phyloP scores from a whole-genome alignment of 2,888 invertebrate species.

The Oscheius sp. region DNA sequence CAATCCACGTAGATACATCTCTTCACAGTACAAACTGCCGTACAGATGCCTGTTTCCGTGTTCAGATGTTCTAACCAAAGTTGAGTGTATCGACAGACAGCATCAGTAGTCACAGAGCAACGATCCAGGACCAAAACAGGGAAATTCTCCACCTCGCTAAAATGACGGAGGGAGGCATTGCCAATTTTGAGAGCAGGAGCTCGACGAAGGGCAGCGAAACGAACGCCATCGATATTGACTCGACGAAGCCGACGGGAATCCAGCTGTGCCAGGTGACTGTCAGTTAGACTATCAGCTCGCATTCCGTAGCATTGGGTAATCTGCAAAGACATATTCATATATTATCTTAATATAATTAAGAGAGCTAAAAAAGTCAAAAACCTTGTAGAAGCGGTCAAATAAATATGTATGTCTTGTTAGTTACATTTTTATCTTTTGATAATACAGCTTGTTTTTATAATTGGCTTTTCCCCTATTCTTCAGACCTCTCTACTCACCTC shows the following conservation, averaged over 20 bases:
- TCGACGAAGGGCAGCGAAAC: constrained; percentile 27
- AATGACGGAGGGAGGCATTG: constrained; percentile 36
- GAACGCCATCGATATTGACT: constrained; percentile 45
- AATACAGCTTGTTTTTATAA: neutral
- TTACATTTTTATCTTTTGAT: too few species aligned
- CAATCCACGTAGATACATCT: constrained; percentile 48
- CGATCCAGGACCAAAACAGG: constrained; percentile 47
- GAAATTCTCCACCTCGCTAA: constrained; percentile 38
- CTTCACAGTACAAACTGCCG: constrained; percentile 38
- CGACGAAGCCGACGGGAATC: constrained; percentile 35
- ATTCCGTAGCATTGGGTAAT: constrained; percentile 41
- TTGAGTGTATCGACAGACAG: constrained; percentile 44
- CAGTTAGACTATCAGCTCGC: constrained; percentile 41
- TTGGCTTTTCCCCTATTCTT: neutral
- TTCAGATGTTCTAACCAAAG: constrained; percentile 7
- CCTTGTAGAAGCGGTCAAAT: too few species aligned
- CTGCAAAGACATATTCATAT: constrained; percentile 6
- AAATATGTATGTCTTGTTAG: too few species aligned
- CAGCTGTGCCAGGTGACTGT: constrained; percentile 45
- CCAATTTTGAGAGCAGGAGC: constrained; percentile 37
- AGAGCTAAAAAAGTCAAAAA: too few species aligned
- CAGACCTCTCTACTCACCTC: too few species aligned
- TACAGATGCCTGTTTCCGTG: neutral
- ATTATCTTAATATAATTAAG: too few species aligned
- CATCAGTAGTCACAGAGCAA: constrained; percentile 47